Conservation (phyloP, 2,888 invertebrate species). For the Hemaris fuciformis region DNA sequence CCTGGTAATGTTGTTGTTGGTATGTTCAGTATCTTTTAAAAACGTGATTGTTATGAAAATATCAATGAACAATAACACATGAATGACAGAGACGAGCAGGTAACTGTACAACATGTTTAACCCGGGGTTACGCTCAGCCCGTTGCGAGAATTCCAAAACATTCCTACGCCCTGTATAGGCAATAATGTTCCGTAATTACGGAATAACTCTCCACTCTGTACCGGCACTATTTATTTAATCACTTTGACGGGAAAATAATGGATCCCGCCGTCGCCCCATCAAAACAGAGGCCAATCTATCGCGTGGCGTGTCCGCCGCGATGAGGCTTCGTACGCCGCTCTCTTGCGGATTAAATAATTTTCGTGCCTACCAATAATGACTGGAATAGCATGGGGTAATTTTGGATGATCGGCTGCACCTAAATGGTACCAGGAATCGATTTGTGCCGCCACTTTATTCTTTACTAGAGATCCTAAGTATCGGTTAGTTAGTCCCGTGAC, state of each 20-base stretch:
- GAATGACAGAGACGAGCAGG: not conserved
- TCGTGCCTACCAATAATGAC: conserved; percentile 41
- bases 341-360: conserved; percentile 60
- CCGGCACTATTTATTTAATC: conserved; percentile 79
- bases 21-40: no score
- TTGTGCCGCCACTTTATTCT: not conserved
- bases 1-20: no score
- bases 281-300: conserved; percentile 63
- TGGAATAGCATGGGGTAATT: conserved; percentile 3
- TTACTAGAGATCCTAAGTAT: not conserved
- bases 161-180: conserved; percentile 64
- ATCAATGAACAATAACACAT: not conserved
- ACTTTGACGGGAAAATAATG: conserved; percentile 79
- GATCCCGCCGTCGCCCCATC: conserved; percentile 55
- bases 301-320: conserved; percentile 52
- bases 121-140: conserved; percentile 43
- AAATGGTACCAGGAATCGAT: not conserved
- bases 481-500: not conserved
- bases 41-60: not conserved
- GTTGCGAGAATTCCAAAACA: conserved; percentile 51
- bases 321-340: conserved; percentile 38
- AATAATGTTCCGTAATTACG: conserved; percentile 76
- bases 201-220: conserved; percentile 69
- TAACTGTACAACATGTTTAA: conserved; percentile 34
- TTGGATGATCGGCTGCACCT: not conserved